Conservation (phyloP, 2,113 vertebrate species). For the Carollia perspicillata region DNA sequence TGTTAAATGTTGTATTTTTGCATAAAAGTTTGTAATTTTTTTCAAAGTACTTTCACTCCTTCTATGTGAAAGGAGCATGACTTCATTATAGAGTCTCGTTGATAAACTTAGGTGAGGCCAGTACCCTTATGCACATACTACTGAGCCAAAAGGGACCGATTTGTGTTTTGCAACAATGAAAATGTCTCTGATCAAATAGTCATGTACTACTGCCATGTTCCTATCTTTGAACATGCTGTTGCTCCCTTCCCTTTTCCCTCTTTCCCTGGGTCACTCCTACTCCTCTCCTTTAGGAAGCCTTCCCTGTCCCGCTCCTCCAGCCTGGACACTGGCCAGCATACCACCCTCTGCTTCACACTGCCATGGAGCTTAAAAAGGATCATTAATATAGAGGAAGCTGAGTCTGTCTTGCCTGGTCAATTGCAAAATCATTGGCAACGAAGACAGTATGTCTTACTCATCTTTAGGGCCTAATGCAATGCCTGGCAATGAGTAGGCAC, state of each 20-base stretch:
- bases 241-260: no score
- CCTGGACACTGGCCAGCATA: not conserved
- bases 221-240: not conserved
- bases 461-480: not conserved
- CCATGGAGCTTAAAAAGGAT: not conserved
- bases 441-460: not conserved
- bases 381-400: not conserved
- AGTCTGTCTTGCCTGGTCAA: not conserved
- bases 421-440: not conserved
- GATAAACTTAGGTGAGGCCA: not conserved
- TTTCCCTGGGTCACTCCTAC: not conserved
- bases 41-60: not conserved
- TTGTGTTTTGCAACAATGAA: not conserved
- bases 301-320: no score
- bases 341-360: not conserved
- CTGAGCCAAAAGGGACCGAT: not conserved
- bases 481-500: not conserved
- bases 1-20: not conserved
- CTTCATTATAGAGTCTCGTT: not conserved
- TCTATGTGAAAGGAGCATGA: not conserved
- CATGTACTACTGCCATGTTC: not conserved
- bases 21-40: not conserved
- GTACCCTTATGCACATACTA: not conserved
- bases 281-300: not conserved
- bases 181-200: not conserved